Percentiles rank a stretch among this genome's conserved stretches.
These are phyloP conservation scores for Volucella inflata DNA, from an alignment of 2,888 invertebrate genomes.

Conservation along the genomic window DNA sequence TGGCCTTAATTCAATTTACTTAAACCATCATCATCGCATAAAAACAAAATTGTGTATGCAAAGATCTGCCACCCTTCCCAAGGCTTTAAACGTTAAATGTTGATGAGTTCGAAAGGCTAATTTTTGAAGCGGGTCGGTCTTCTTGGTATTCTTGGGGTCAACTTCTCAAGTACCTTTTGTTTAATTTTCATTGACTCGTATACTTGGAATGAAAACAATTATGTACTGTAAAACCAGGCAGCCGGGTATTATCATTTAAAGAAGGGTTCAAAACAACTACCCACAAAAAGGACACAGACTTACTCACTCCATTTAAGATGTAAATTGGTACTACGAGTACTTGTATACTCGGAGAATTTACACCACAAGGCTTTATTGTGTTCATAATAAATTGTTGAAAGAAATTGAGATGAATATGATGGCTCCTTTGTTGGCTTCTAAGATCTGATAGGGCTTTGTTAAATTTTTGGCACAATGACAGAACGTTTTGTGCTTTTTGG, in stretches of 20 bases:
- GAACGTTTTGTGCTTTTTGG: conserved; percentile 34
- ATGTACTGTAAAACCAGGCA: conserved; percentile 41
- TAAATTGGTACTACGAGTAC: conserved; percentile 60
- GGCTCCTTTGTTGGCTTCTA: conserved; percentile 62
- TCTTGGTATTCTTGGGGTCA: conserved; percentile 57
- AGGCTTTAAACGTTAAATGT: conserved; percentile 49
- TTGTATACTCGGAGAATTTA: conserved; percentile 43
- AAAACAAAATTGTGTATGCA: too few relatives aligned
- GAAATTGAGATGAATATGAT: conserved; percentile 64
- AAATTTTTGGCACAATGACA: conserved; percentile 48
- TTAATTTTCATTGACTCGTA: conserved; percentile 41
- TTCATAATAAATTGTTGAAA: conserved; percentile 46
- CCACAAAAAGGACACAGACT: conserved; percentile 1
- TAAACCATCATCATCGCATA: too few relatives aligned
- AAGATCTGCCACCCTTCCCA: neutral
- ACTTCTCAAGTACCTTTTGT: conserved; percentile 44
- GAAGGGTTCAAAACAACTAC: neutral
- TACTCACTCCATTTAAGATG: conserved; percentile 57
- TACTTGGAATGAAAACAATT: conserved; percentile 65
- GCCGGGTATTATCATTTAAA: neutral
- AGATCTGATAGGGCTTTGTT: conserved; percentile 60
- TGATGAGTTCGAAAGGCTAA: conserved; percentile 21
- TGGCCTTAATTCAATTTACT: too few relatives aligned
- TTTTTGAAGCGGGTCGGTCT: conserved; percentile 1
- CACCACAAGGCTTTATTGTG: conserved; percentile 37